Evolutionary conservation across 2,797 vertebrate species (phyloP).

Genomic region (Limosa lapponica): DNA sequence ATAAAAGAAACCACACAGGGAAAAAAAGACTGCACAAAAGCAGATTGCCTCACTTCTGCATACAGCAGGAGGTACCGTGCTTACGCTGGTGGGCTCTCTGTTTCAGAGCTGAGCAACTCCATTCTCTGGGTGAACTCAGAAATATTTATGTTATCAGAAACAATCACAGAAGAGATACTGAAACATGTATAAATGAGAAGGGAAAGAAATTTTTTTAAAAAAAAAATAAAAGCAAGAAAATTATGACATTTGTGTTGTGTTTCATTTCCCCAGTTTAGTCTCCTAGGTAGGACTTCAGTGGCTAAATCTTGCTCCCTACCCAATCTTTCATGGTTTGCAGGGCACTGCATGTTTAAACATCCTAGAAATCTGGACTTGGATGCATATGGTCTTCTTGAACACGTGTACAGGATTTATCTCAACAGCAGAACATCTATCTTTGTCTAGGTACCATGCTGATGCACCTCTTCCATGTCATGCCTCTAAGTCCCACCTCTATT

Average conservation of each 20-base stretch:
- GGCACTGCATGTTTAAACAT: not conserved
- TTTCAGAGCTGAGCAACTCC: not conserved
- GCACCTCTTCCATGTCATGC: not conserved
- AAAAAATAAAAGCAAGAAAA: not conserved
- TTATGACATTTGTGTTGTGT: not conserved
- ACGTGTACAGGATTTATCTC: fast-evolving
- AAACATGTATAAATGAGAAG: not conserved
- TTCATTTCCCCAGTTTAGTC: not conserved
- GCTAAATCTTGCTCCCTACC: not conserved
- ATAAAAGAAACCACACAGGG: not conserved
- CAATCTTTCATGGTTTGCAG: not conserved
- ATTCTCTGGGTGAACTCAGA: too few species aligned
- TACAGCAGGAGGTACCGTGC: not conserved
- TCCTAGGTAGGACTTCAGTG: not conserved
- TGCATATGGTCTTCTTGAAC: not conserved
- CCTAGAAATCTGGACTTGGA: not conserved
- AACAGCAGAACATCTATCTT: not conserved
- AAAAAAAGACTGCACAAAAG: not conserved
- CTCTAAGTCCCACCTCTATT: fast-evolving
- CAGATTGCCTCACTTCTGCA: not conserved
- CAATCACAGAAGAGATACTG: not conserved
- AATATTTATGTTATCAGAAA: not conserved
- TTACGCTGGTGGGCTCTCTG: not conserved
- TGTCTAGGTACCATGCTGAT: not conserved
- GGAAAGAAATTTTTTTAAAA: fast-evolving